Base-by-base conservation (phyloP, 1,140 invertebrate genomes). In the Caenorhabditis latens region DNA sequence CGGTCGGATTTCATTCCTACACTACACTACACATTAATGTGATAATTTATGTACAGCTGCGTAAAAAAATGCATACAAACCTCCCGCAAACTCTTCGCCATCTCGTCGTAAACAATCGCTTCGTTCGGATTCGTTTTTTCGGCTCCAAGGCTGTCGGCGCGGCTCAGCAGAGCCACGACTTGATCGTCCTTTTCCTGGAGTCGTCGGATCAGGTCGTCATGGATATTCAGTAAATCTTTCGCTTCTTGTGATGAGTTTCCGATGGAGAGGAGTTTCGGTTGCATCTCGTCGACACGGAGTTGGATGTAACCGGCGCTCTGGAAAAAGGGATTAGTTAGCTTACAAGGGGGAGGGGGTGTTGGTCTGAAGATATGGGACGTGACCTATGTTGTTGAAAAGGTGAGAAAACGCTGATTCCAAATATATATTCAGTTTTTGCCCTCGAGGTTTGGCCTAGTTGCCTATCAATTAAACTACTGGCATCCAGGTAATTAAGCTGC, bases 121-220 rank as follows among this genome's bases (percentile, higher is more conserved):
- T 95, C 89, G 95, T 93, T 61, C 24, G 32, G 91, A 92, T 65
- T 87, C 88, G 84, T 93, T 91, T 85, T 84, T 32, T 87, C 86
- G 13, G 82, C 71, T 61, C 86, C 82, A 50, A 86, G 93, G 90
- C 95, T 95, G 93, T 97, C 96, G 0, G 96, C 96, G 93, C 96
- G 95, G 57, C 95, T 94, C 67, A 97, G 94, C 83, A 97, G 94
- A 93, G 97, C 96, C 90, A 96, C 96, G 87, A 97, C 96, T 71
- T 97, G 96, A 91, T 95, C 96, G 92, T 97, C 96, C 93, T 97
- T 96, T 90, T 95, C 95, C 94, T 96, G 95, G 90, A 97, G 94
- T 93, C 96, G 95, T 83, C 94, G 93, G 43, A 97, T 94, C 57
- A 97, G 95, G 93, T 97, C 95, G 92, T 96, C 94, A 93, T 97